Conservation (phyloP, 2,797 vertebrate genomes). For the Lates japonicus region DNA sequence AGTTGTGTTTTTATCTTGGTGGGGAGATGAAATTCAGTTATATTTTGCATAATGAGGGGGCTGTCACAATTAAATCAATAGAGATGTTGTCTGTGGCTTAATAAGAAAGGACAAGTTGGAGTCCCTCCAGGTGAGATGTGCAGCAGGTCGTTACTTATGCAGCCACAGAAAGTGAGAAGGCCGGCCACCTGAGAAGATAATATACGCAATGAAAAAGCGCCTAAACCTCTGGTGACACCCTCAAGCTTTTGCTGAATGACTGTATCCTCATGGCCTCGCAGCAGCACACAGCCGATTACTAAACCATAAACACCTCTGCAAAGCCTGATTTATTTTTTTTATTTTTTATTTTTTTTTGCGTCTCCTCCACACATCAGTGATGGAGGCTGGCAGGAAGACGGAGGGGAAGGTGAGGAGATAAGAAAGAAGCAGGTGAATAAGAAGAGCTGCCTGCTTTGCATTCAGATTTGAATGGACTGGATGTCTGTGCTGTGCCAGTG, state of each 20-base stretch:
- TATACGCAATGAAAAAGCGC: neutral
- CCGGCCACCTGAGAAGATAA: constrained; percentile 12
- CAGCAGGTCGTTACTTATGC: neutral
- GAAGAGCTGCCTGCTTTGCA: constrained; percentile 60
- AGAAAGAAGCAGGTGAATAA: neutral
- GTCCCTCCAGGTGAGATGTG: neutral
- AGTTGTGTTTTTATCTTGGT: neutral
- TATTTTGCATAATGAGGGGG: neutral
- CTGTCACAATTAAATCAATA: neutral
- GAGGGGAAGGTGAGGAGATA: neutral
- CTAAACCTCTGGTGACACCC: constrained; percentile 23
- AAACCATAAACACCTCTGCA: constrained; percentile 8
- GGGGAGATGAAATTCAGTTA: neutral
- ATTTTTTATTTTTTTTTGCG: too few species aligned
- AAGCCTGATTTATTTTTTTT: neutral
- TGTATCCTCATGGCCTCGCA: constrained; percentile 24
- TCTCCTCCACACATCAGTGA: neutral
- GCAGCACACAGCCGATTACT: constrained; percentile 31
- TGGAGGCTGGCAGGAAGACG: neutral
- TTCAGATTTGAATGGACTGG: constrained; percentile 70
- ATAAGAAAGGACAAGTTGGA: neutral
- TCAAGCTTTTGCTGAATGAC: constrained; percentile 40
- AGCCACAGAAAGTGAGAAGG: constrained; percentile 9
- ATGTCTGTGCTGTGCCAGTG: constrained; percentile 13
- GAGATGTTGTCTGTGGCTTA: neutral